Conservation (phyloP, 2,888 invertebrate genomes). For the Cataglyphis altisquamis region DNA sequence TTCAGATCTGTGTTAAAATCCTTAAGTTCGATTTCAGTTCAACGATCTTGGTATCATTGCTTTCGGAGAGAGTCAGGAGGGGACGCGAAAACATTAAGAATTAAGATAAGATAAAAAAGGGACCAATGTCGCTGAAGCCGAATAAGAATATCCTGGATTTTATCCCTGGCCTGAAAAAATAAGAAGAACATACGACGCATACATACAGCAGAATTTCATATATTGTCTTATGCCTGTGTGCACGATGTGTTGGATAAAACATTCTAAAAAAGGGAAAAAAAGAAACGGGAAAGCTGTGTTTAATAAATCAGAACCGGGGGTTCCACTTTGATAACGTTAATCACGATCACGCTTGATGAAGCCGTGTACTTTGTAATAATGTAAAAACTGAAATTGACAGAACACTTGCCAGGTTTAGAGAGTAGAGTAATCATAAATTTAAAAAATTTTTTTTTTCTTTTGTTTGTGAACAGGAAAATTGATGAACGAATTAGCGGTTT, state of each 20-base stretch:
- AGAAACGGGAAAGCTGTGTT: slow-evolving; percentile 39
- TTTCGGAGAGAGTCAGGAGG: neutral
- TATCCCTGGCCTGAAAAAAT: slow-evolving; percentile 68
- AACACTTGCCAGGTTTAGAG: neutral
- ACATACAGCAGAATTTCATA: slow-evolving; percentile 40
- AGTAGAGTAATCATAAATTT: neutral
- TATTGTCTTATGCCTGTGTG: slow-evolving; percentile 56
- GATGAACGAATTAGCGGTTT: slow-evolving; percentile 1
- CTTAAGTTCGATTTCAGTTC: slow-evolving; percentile 66
- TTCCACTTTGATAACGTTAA: slow-evolving; percentile 64
- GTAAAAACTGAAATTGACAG: neutral
- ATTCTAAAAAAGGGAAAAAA: slow-evolving; percentile 14
- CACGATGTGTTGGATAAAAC: slow-evolving; percentile 43
- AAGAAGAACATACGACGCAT: slow-evolving; percentile 30
- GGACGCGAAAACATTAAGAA: neutral
- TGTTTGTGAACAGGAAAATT: neutral
- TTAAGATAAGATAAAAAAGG: slow-evolving; percentile 28
- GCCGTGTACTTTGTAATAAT: slow-evolving; percentile 43
- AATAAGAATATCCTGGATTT: slow-evolving; percentile 66
- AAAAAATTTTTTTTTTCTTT: too few species aligned
- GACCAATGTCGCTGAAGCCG: slow-evolving; percentile 71
- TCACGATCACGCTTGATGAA: slow-evolving; percentile 62
- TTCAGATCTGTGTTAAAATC: slow-evolving; percentile 72
- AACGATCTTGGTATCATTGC: slow-evolving; percentile 71
- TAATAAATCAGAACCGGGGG: slow-evolving; percentile 46